A percentile compares a stretch with the other conserved stretches of the same genome.
Conservation (phyloP, 2,888 invertebrate genomes). For the Phortica okadai region DNA sequence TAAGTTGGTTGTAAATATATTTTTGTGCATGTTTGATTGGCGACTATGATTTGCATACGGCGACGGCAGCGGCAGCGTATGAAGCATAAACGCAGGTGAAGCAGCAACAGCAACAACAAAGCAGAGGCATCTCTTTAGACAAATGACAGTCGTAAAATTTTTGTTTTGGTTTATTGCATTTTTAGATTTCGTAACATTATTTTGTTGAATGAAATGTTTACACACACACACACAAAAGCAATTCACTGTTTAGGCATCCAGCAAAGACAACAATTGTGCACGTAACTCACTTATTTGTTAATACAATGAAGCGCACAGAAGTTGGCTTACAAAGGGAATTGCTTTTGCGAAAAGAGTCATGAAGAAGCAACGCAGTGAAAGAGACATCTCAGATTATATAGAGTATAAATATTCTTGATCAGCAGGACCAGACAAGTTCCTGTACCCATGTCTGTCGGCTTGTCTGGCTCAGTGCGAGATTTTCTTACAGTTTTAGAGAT, state of each 20-base stretch:
- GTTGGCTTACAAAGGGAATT: no score
- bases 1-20: conserved; percentile 18
- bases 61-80: neutral
- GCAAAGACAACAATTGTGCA: neutral
- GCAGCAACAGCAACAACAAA: no score
- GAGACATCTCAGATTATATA: no score
- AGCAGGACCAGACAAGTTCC: no score
- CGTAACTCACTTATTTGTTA: no score
- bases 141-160: conserved; percentile 4
- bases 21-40: conserved; percentile 6
- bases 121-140: neutral
- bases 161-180: neutral
- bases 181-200: neutral
- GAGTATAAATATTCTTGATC: no score
- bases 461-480: no score
- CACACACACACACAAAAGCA: neutral
- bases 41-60: conserved; percentile 9
- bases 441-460: no score
- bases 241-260: neutral
- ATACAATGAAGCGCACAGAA: no score
- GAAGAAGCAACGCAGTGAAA: no score
- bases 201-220: neutral
- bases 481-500: no score
- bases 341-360: no score
- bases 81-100: neutral